Conservation (phyloP, 2,888 invertebrate genomes). For the Caenorhabditis sinica region DNA sequence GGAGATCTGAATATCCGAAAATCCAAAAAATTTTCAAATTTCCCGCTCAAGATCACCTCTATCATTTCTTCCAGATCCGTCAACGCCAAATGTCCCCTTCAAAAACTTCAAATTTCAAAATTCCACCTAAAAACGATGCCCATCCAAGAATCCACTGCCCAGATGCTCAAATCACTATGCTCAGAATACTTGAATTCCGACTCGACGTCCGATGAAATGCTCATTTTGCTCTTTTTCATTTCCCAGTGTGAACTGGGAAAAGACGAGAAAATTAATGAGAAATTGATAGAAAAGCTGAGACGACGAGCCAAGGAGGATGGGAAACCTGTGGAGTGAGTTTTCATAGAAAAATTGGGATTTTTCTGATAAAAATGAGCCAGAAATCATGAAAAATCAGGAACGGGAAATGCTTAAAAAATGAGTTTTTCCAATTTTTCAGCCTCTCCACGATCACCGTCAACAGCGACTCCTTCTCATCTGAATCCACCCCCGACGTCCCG, state of each 20-base stretch:
- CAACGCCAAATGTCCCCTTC: constrained; percentile 40
- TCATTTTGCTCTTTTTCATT: constrained; percentile 49
- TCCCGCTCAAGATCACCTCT: neutral
- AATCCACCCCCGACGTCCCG: neutral
- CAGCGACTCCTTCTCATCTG: constrained; percentile 1
- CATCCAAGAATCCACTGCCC: constrained; percentile 31
- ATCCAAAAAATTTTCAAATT: neutral
- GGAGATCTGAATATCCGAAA: neutral
- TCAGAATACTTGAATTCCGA: constrained; percentile 41
- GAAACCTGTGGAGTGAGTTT: constrained; percentile 23
- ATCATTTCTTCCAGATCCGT: constrained; percentile 27
- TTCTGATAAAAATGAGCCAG: neutral
- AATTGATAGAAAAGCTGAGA: constrained; percentile 25
- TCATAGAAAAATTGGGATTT: neutral
- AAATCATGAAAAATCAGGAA: neutral
- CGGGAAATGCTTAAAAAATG: no score
- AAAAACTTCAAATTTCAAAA: constrained; percentile 35
- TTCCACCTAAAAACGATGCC: constrained; percentile 48
- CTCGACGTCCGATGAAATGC: constrained; percentile 21
- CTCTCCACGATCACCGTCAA: constrained; percentile 7
- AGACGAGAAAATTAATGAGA: constrained; percentile 27
- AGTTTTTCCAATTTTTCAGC: neutral
- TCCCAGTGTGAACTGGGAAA: constrained; percentile 44
- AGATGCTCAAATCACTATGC: constrained; percentile 56
- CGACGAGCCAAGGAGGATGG: constrained; percentile 14